A percentile compares a stretch with the other conserved stretches of the same genome.
These are phyloP conservation scores for Agrotis exclamationis DNA, from an alignment of 2,888 invertebrate species.

Conservation along the genomic window DNA sequence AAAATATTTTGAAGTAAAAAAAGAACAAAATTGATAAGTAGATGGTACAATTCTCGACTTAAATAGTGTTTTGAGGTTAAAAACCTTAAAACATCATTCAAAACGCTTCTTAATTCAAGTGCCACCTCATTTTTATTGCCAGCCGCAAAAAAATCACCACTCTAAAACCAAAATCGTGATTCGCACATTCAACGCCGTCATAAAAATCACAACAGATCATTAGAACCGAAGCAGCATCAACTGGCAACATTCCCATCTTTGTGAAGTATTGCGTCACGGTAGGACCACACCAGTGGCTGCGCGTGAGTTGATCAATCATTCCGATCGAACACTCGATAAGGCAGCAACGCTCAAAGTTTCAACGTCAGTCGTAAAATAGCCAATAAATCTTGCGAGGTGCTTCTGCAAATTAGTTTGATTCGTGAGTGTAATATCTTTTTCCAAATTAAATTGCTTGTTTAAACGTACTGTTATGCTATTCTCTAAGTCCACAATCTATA, in stretches of 20 bases:
- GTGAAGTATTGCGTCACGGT: conserved; percentile 65
- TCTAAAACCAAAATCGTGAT: conserved; percentile 45
- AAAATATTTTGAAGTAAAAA: no score
- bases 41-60: no score
- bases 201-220: conserved; percentile 49
- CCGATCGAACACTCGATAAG: conserved; percentile 67
- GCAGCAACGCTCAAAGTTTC: conserved; percentile 60
- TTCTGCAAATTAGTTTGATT: conserved; percentile 21
- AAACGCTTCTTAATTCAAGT: not conserved
- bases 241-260: conserved; percentile 57
- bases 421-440: conserved; percentile 23
- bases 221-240: conserved; percentile 53
- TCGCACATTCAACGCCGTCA: conserved; percentile 22
- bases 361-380: conserved; percentile 36
- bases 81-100: not conserved
- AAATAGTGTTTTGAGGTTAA: not conserved
- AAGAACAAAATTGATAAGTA: no score
- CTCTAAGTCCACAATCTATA: no score
- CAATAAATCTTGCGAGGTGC: conserved; percentile 23
- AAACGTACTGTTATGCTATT: no score
- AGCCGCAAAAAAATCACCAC: not conserved
- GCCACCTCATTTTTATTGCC: conserved; percentile 4
- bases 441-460: not conserved
- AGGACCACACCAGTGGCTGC: conserved; percentile 70
- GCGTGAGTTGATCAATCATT: conserved; percentile 75